Evolutionary conservation across 1,140 invertebrate genomes (phyloP), one percentile per base, ranked within the genome.

Genomic region (Leptopilina boulardi): DNA sequence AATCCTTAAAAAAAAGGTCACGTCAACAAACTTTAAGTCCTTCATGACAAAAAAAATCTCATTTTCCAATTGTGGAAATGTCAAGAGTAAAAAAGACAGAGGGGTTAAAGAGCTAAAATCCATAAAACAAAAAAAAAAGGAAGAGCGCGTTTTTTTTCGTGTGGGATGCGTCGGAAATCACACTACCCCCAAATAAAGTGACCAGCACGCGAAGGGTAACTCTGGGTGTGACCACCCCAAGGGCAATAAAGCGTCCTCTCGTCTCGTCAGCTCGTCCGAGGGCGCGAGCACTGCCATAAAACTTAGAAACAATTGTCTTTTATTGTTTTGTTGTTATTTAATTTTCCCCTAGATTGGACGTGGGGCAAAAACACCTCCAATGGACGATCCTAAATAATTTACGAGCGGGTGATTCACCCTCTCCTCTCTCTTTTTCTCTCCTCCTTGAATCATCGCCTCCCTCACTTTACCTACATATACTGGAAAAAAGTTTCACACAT

Each of bases 271-370:
- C 34, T n/a, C 56, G 74, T 77, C 76, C 74, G 76, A 80, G 79
- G 81, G 81, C 80, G 84, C 84, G 83, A 83, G 84, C 84, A 59
- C 59, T 72, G 73, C 79, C 87, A 86, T 89, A 88, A 89, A 89
- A 87, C 88, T 88, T 87, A 87, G 85, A 86, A 89, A 89, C 88
- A 88, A 89, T 89, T 88, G 88, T 87, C 88, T 86, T 88, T 88
- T 88, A 89, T 88, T 88, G 88, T 89, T 88, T 88, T 88, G 86
- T 89, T 89, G 86, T 87, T 89, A 89, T 88, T 89, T 89, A 88
- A 89, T 89, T 89, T 88, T 81, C 79, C 77, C 84, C 82, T 77
- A 38, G 76, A 26, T 73, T 72, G 72, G 21, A 42, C 42, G 72
- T 42, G 23, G 42, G 72, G 75, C 47, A 71, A 83, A 71, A 83